Conservation (phyloP, 2,888 invertebrate genomes). For the Congeria kusceri region DNA sequence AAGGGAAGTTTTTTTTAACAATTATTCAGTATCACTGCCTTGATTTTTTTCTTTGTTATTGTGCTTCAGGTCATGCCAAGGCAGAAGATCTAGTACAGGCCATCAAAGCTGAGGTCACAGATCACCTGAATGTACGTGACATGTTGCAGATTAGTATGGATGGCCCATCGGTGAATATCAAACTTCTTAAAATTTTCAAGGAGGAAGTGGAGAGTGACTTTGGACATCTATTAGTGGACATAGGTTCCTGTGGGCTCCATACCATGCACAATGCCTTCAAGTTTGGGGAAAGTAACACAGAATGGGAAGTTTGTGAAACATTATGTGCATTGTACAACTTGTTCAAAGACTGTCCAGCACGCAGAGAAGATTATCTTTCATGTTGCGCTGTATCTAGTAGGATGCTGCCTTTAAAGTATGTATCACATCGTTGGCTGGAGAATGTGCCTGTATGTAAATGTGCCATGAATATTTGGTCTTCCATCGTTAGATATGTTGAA, state of each 20-base stretch:
- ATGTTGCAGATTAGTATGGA: constrained; percentile 55
- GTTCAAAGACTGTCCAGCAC: constrained; percentile 77
- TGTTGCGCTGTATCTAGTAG: constrained; percentile 1
- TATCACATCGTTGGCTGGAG: constrained; percentile 62
- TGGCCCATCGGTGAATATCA: constrained; percentile 58
- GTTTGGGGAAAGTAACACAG: constrained; percentile 34
- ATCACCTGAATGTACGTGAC: constrained; percentile 10
- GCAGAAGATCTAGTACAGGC: constrained; percentile 38
- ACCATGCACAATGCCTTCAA: constrained; percentile 65
- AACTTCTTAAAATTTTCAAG: constrained; percentile 26
- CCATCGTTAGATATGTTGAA: constrained; percentile 49
- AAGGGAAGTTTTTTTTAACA: no score
- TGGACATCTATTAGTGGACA: constrained; percentile 34
- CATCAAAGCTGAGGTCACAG: constrained; percentile 18
- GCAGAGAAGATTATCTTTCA: constrained; percentile 68
- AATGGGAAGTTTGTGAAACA: constrained; percentile 62
- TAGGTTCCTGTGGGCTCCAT: constrained; percentile 65
- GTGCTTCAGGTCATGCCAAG: constrained; percentile 53
- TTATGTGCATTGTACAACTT: constrained; percentile 71
- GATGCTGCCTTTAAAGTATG: constrained; percentile 73
- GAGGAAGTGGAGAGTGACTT: constrained; percentile 31
- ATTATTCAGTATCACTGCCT: no score
- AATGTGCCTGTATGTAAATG: constrained; percentile 60
- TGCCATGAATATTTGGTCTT: constrained; percentile 40
- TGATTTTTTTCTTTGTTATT: not conserved